Evolutionary conservation across 2,888 invertebrate species (phyloP).

Genomic region (Synergus gifuensis): DNA sequence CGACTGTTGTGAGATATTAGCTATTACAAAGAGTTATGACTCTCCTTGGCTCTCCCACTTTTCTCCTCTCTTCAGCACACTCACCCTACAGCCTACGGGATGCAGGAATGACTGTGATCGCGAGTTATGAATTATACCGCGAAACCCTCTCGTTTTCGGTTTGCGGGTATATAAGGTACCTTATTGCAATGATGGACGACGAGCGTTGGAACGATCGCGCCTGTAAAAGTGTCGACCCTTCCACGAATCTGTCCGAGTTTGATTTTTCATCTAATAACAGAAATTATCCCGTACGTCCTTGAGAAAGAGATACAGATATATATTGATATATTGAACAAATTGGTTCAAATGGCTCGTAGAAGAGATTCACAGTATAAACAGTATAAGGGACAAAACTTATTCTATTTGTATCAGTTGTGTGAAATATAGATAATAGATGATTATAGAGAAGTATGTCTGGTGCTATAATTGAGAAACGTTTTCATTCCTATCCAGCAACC

Average conservation of each 20-base stretch:
- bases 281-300: not conserved
- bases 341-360: not conserved
- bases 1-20: conserved; percentile 74
- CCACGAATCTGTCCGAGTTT: not conserved
- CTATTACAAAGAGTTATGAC: conserved; percentile 74
- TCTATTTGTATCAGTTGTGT: not conserved
- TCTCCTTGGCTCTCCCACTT: conserved; percentile 47
- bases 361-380: not conserved
- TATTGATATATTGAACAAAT: not conserved
- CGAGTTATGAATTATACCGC: conserved; percentile 62
- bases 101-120: conserved; percentile 61
- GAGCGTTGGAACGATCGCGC: conserved; percentile 53
- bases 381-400: not conserved
- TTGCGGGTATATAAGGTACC: conserved; percentile 49
- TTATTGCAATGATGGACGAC: conserved; percentile 50
- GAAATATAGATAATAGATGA: not conserved
- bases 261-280: not conserved
- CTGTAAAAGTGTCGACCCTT: conserved; percentile 48
- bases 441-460: not conserved
- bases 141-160: conserved; percentile 54
- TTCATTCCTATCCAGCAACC: not conserved
- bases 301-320: not conserved
- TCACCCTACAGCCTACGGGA: conserved; percentile 50
- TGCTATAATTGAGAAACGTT: not conserved
- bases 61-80: conserved; percentile 25